Percentiles rank a stretch among this genome's conserved stretches.
These are phyloP conservation scores for Drosophila quinaria DNA, from an alignment of 2,888 invertebrate species.

Conservation along the genomic window DNA sequence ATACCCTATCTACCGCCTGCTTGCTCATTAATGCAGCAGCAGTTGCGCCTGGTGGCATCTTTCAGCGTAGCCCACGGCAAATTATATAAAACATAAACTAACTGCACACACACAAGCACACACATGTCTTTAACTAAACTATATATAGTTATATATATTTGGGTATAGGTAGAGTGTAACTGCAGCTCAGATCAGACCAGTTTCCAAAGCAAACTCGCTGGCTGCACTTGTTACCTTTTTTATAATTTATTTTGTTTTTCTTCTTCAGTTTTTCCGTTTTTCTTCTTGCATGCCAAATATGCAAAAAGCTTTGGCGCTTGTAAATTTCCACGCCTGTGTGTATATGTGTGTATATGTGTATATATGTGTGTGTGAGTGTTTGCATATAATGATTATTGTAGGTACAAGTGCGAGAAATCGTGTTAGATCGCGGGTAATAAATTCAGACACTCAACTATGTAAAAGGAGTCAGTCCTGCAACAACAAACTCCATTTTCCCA, in stretches of 20 bases:
- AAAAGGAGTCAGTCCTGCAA: constrained; percentile 73
- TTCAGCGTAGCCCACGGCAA: constrained; percentile 56
- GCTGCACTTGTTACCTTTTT: constrained; percentile 75
- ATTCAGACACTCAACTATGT: constrained; percentile 84
- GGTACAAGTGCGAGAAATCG: constrained; percentile 85
- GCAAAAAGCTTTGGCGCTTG: constrained; percentile 76
- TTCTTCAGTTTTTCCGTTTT: constrained; percentile 33
- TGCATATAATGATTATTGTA: constrained; percentile 83
- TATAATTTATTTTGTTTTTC: constrained; percentile 12
- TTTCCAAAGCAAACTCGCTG: constrained; percentile 56
- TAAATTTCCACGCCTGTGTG: constrained; percentile 60
- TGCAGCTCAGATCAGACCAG: constrained; percentile 61
- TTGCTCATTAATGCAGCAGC: constrained; percentile 51
- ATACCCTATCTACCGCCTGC: constrained; percentile 16
- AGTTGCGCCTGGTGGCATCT: constrained; percentile 58
- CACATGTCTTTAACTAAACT: constrained; percentile 11
- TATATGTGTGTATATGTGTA: constrained; percentile 43
- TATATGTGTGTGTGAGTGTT: constrained; percentile 58
- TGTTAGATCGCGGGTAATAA: constrained; percentile 85
- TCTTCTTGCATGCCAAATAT: constrained; percentile 75
- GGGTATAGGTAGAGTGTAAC: constrained; percentile 21
- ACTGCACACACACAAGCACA: constrained; percentile 25
- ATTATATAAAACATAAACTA: constrained; percentile 76
- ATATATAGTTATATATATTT: constrained; percentile 11
- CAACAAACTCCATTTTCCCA: constrained; percentile 24